These are phyloP conservation scores for Gortyna flavago DNA, from an alignment of 2,888 invertebrate species.

Conservation along the genomic window DNA sequence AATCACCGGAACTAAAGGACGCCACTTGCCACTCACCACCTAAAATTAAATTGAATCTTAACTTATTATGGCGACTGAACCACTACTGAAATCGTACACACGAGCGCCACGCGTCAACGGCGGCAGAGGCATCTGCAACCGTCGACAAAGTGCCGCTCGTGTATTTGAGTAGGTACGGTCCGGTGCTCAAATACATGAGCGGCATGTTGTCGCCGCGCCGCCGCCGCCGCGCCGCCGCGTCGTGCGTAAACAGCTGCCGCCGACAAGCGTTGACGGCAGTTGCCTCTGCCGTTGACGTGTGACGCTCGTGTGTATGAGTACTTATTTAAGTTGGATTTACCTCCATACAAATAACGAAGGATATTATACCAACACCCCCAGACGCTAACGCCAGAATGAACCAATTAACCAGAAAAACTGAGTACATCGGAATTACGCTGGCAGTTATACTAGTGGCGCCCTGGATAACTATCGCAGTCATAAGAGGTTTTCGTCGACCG, in stretches of 20 bases:
- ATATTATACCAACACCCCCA: conserved; percentile 91
- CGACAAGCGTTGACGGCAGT: no score
- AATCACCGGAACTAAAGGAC: conserved; percentile 90
- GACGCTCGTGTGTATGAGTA: not conserved
- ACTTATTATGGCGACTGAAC: not conserved
- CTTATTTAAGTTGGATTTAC: conserved; percentile 66
- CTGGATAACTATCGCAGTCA: conserved; percentile 89
- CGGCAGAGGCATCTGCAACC: not conserved
- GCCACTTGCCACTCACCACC: conserved; percentile 91
- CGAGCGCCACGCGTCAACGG: not conserved
- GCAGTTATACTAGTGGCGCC: conserved; percentile 87
- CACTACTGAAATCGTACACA: not conserved
- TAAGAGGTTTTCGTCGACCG: conserved; percentile 90
- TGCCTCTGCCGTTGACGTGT: not conserved
- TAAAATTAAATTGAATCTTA: conserved; percentile 63
- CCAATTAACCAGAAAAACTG: conserved; percentile 88
- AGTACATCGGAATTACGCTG: conserved; percentile 89
- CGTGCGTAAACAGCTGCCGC: not conserved
- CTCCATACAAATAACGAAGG: conserved; percentile 92
- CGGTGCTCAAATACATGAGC: no score
- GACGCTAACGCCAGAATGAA: conserved; percentile 90
- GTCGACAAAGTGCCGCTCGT: not conserved
- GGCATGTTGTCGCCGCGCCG: no score
- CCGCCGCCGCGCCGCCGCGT: no score
- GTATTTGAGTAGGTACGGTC: no score